phyloP scores from a whole-genome alignment of 1,140 invertebrate genomes.

The Octopus sinensis region DNA sequence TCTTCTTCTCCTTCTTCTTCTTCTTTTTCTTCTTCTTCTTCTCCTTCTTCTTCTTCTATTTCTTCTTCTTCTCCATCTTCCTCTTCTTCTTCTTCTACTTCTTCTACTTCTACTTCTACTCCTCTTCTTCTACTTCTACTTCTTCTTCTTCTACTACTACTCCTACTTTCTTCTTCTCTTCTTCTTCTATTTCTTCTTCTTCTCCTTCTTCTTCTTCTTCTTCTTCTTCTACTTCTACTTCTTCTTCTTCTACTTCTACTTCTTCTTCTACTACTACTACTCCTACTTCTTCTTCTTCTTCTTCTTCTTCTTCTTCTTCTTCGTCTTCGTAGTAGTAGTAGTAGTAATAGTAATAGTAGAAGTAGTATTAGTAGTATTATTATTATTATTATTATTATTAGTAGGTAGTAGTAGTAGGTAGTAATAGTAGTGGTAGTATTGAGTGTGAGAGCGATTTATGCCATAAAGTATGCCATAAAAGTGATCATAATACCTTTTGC shows the following conservation, averaged over 20 bases:
- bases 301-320: slow-evolving; percentile 20
- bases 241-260: slow-evolving; percentile 17
- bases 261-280: too few species aligned
- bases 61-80: too few species aligned
- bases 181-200: neutral
- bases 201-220: slow-evolving; percentile 17
- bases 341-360: too few species aligned
- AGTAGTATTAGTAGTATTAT: too few species aligned
- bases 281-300: neutral
- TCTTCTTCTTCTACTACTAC: slow-evolving; percentile 11
- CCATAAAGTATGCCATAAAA: too few species aligned
- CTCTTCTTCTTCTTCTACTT: neutral
- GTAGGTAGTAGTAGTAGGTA: too few species aligned
- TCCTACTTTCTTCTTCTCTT: neutral
- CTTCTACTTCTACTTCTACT: too few species aligned
- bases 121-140: slow-evolving; percentile 17
- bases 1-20: slow-evolving; percentile 14
- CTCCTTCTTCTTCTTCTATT: slow-evolving; percentile 18
- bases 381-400: too few species aligned
- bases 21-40: slow-evolving; percentile 9
- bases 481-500: too few species aligned
- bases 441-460: too few species aligned
- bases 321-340: too few species aligned
- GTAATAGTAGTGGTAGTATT: too few species aligned
- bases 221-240: slow-evolving; percentile 21